Conservation (phyloP, 2,888 invertebrate genomes). For the Dusona sp. region DNA sequence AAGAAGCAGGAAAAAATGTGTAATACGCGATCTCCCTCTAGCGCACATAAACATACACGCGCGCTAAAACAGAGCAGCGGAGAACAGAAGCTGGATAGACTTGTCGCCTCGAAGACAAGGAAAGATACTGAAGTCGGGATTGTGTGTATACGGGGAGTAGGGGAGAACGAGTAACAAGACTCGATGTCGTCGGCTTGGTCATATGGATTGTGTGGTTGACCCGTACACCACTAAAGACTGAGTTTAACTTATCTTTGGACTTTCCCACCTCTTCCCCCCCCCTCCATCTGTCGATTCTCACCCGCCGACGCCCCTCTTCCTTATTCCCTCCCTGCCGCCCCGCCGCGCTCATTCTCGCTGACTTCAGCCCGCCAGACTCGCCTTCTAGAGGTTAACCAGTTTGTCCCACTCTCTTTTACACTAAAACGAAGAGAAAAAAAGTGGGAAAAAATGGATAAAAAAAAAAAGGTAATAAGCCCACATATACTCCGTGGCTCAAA, state of each 20-base stretch:
- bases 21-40: not conserved
- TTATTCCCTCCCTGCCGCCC: conserved; percentile 69
- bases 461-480: conserved; percentile 45
- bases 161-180: conserved; percentile 34
- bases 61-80: conserved; percentile 28
- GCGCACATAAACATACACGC: not conserved
- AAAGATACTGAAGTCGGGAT: conserved; percentile 66
- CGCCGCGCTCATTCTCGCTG: conserved; percentile 41
- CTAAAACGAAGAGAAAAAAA: conserved; percentile 71
- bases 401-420: conserved; percentile 83
- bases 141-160: conserved; percentile 46
- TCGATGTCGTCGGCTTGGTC: conserved; percentile 64
- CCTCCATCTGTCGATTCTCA: conserved; percentile 30
- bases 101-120: conserved; percentile 62
- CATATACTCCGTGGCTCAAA: conserved; percentile 46
- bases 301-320: conserved; percentile 60
- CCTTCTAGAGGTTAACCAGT: conserved; percentile 83
- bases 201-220: conserved; percentile 74
- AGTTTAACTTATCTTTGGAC: conserved; percentile 84
- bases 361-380: conserved; percentile 64
- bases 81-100: conserved; percentile 52
- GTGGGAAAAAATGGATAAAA: not conserved
- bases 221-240: conserved; percentile 76
- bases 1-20: not conserved
- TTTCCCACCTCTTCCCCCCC: conserved; percentile 78